Evolutionary conservation across 1,140 invertebrate genomes (phyloP).

Genomic region (Ganaspis sp.): DNA sequence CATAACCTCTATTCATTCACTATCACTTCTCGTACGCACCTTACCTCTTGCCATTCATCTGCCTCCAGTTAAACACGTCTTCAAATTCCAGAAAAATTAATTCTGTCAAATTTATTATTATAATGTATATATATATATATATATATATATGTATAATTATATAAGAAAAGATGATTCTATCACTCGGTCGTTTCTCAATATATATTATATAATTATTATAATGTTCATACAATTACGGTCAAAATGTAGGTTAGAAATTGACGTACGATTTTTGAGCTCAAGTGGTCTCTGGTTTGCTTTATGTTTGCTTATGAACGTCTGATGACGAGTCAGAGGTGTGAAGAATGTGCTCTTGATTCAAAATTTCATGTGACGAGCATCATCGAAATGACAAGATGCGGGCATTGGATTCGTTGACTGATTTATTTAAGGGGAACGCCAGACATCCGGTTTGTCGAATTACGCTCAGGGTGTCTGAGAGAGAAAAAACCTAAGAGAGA

Average conservation of each 20-base stretch:
- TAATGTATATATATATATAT: too few species aligned
- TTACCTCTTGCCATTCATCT: background rate
- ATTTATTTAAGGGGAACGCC: conserved; percentile 73
- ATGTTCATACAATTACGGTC: too few species aligned
- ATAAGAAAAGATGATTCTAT: too few species aligned
- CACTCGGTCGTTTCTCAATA: too few species aligned
- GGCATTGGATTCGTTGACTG: conserved; percentile 60
- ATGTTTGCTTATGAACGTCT: background rate
- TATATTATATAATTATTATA: too few species aligned
- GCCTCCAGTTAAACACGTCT: too few species aligned
- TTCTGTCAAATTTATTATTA: too few species aligned
- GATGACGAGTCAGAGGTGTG: background rate
- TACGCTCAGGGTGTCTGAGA: conserved; percentile 59
- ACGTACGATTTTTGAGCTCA: too few species aligned
- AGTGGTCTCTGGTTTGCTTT: background rate
- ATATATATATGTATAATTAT: too few species aligned
- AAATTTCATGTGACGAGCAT: background rate
- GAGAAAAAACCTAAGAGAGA: conserved; percentile 31
- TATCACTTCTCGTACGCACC: background rate
- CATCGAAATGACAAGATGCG: conserved; percentile 66
- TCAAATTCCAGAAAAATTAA: too few species aligned
- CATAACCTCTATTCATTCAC: background rate
- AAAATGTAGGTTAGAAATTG: too few species aligned
- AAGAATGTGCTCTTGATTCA: background rate
- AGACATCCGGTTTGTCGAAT: conserved; percentile 75